These are phyloP conservation scores for Tokudaia muenninki DNA, from an alignment of 2,797 vertebrate species.

Conservation along the genomic window DNA sequence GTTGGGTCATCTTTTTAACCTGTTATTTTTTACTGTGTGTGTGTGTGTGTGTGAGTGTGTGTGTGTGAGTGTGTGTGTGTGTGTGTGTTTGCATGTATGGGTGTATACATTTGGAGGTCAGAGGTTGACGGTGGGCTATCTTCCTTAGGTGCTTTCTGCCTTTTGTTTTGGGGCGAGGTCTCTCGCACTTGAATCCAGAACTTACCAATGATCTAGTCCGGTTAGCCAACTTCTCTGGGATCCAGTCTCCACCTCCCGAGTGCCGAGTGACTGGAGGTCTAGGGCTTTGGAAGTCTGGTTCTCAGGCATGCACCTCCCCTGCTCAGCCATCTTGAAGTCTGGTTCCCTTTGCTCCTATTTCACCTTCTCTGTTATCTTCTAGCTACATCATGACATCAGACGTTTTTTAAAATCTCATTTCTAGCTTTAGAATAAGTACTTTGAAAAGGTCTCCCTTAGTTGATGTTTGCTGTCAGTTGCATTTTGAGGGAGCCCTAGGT, in stretches of 20 bases:
- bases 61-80: too few relatives aligned
- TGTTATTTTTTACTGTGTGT: neutral
- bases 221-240: neutral
- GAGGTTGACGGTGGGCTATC: neutral
- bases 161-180: neutral
- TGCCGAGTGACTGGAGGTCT: neutral
- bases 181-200: neutral
- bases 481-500: neutral
- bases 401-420: neutral
- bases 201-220: too few relatives aligned
- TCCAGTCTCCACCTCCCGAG: neutral
- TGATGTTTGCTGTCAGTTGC: constrained; percentile 16
- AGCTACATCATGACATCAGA: neutral
- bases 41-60: neutral
- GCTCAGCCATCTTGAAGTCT: neutral
- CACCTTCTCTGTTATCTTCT: neutral
- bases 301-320: neutral
- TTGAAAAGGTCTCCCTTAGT: neutral
- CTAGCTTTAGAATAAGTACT: neutral
- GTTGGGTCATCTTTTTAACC: too few relatives aligned
- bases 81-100: too few relatives aligned
- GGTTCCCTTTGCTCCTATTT: neutral
- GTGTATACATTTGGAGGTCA: neutral
- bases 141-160: neutral
- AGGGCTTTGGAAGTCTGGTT: neutral